Base-by-base conservation (phyloP, 1,140 invertebrate genomes). In the Tenebrio molitor region DNA sequence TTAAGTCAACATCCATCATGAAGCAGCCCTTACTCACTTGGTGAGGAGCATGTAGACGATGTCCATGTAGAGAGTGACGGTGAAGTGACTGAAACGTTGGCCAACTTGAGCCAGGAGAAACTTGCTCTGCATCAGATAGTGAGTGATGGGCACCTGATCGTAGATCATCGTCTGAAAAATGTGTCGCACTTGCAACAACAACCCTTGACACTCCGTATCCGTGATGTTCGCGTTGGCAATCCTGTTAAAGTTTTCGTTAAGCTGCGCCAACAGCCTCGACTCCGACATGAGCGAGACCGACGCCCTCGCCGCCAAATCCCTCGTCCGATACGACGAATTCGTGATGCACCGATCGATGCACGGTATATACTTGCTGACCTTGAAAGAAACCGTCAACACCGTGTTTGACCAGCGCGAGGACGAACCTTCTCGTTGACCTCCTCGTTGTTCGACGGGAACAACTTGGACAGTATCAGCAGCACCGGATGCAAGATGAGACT, bases 401-500 rank as follows among this genome's bases (percentile, higher is more conserved):
- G n/a, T n/a, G n/a, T n/a, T n/a, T 39, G 7, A 39, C 36, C 0
- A 7, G 12, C 6, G 12, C 36, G 7, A 7, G 12, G 5, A 39
- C 36, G 12, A 39, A 5, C 36, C 36, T 39, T 39, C 33, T 16
- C 16, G 65, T 25, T 67, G n/a, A 85, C 84, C 12, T 87, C 88
- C 76, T 95, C 92, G 5, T 89, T 81, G 50, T 88, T 85, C 0
- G 90, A 92, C 0, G 93, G 91, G 83, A 93, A 94, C 0, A 98
- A 84, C 46, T 94, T 84, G 0, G 90, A 90, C 10, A 97, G 83
- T 58, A 97, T 83, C 68, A 97, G 83, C 42, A 97, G 84, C 62
- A 95, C 87, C 0, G 93, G 93, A 84, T 94, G 95, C 64, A 95
- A 83, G 2, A 83, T 79, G 1, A 81, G 50, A 69, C 77, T 80